Percentiles rank a stretch among this genome's conserved stretches.
These are phyloP conservation scores for Poeciliopsis presidionis DNA, from an alignment of 2,797 vertebrate species.

Conservation along the genomic window DNA sequence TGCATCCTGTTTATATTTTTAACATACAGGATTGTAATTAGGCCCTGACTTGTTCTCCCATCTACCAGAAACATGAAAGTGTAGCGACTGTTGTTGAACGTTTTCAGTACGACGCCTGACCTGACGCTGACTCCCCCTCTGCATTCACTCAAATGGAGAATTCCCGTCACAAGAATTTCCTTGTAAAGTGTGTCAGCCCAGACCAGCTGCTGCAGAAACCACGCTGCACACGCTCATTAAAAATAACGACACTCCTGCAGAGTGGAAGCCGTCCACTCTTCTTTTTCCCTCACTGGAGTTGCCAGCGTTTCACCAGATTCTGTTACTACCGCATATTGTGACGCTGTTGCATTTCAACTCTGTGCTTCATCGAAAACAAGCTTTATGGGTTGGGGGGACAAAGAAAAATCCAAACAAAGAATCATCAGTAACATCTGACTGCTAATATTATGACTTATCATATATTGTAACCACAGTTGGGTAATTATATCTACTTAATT, in stretches of 20 bases:
- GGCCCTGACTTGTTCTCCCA: constrained; percentile 50
- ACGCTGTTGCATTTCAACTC: too few species aligned
- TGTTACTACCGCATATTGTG: too few species aligned
- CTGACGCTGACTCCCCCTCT: constrained; percentile 18
- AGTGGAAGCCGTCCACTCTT: not conserved
- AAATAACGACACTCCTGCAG: constrained; percentile 4
- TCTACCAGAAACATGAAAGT: constrained; percentile 40
- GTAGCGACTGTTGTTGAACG: constrained; percentile 23
- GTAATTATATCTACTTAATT: too few species aligned
- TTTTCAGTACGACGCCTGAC: constrained; percentile 49
- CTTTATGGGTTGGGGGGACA: too few species aligned
- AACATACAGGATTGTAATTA: constrained; percentile 56
- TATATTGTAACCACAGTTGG: too few species aligned
- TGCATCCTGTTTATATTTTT: constrained; percentile 69
- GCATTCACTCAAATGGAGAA: constrained; percentile 36
- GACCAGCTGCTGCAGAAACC: constrained; percentile 25
- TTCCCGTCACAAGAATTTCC: constrained; percentile 61
- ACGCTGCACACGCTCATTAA: constrained; percentile 2
- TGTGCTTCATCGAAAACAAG: too few species aligned
- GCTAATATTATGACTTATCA: too few species aligned
- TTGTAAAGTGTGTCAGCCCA: constrained; percentile 43
- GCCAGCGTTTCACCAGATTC: not conserved
- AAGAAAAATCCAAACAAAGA: too few species aligned
- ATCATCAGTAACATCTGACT: too few species aligned
- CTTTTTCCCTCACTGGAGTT: not conserved